Conservation (phyloP, 2,113 vertebrate genomes). For the Dendropsophus ebraccatus region DNA sequence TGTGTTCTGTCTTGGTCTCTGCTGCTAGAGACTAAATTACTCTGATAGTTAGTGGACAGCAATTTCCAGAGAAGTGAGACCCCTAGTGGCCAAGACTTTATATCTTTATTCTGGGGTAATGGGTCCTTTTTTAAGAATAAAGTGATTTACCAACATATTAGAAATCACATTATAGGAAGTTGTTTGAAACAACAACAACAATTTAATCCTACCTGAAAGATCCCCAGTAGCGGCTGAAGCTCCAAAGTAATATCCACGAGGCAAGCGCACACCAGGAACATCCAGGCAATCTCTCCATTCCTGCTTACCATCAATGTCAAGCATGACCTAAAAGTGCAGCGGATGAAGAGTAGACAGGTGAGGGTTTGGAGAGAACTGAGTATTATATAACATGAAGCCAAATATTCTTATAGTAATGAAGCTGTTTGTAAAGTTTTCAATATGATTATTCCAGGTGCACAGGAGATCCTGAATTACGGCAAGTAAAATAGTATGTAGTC, state of each 20-base stretch:
- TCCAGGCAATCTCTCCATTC: slow-evolving; percentile 96
- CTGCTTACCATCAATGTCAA: slow-evolving; percentile 91
- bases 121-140: too few relatives aligned
- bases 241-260: slow-evolving; percentile 86
- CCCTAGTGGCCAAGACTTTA: too few relatives aligned
- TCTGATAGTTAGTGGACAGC: too few relatives aligned
- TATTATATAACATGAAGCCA: neutral
- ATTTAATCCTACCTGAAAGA: slow-evolving; percentile 82
- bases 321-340: slow-evolving; percentile 86
- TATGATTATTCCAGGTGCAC: neutral
- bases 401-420: neutral
- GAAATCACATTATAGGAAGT: too few relatives aligned
- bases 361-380: neutral
- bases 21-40: too few relatives aligned
- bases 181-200: too few relatives aligned
- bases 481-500: neutral
- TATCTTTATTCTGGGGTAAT: too few relatives aligned
- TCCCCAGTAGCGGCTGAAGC: slow-evolving; percentile 83
- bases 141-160: too few relatives aligned
- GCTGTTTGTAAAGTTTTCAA: neutral
- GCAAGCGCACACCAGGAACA: slow-evolving; percentile 86
- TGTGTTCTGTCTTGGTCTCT: too few relatives aligned
- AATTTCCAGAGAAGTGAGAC: too few relatives aligned
- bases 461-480: neutral
- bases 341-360: neutral